These are phyloP conservation scores for Fopius arisanus DNA, from an alignment of 1,140 invertebrate genomes.

Conservation along the genomic window DNA sequence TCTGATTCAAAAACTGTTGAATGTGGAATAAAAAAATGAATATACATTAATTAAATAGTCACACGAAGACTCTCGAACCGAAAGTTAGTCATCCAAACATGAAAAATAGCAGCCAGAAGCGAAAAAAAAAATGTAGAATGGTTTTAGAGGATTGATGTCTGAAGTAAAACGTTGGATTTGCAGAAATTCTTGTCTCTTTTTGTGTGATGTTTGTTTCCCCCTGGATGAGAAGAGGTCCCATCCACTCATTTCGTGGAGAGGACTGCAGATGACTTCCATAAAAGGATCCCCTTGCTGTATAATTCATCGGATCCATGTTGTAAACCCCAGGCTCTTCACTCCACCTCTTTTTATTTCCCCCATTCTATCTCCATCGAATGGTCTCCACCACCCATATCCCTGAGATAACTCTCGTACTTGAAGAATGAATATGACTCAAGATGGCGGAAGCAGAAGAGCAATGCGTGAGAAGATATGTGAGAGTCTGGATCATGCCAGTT, in stretches of 20 bases:
- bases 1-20: too few species aligned
- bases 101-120: too few species aligned
- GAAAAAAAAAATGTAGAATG: too few species aligned
- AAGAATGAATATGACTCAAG: neutral
- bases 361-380: neutral
- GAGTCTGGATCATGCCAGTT: slow-evolving; percentile 17
- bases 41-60: too few species aligned
- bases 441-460: neutral
- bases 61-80: too few species aligned
- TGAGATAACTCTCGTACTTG: slow-evolving; percentile 7
- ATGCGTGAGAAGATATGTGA: slow-evolving; percentile 36
- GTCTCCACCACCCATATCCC: neutral
- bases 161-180: neutral
- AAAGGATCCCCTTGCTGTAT: slow-evolving; percentile 43
- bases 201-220: slow-evolving; percentile 20
- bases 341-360: slow-evolving; percentile 9
- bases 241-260: slow-evolving; percentile 38
- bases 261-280: slow-evolving; percentile 32
- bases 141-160: too few species aligned
- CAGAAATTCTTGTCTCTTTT: neutral
- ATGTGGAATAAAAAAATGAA: too few species aligned
- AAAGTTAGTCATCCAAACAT: too few species aligned
- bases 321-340: neutral
- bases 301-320: slow-evolving; percentile 40
- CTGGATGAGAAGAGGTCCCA: slow-evolving; percentile 32